A percentile compares a stretch with the other conserved stretches of the same genome.
Conservation (phyloP, 2,888 invertebrate species). For the Marronus borbonicus region DNA sequence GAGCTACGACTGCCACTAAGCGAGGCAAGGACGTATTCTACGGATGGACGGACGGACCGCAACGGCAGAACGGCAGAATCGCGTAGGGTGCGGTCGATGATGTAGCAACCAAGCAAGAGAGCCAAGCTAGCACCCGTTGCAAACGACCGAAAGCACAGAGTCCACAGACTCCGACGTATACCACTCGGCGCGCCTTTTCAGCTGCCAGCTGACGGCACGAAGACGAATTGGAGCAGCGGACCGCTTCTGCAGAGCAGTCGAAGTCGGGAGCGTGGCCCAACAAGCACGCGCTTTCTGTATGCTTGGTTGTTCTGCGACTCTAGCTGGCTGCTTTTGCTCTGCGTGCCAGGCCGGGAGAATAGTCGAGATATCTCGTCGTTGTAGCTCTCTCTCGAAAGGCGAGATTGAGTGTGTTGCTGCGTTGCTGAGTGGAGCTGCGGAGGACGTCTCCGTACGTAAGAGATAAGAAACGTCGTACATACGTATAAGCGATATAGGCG, state of each 20-base stretch:
- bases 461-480: not conserved
- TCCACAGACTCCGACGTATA: conserved; percentile 42
- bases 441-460: not conserved
- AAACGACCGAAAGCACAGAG: not conserved
- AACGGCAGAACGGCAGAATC: conserved; percentile 1
- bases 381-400: not conserved
- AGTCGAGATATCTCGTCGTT: not conserved
- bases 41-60: not conserved
- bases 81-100: conserved; percentile 57
- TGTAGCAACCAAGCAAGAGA: conserved; percentile 40
- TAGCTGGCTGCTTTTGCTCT: conserved; percentile 13
- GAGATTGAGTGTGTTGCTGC: not conserved
- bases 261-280: conserved; percentile 50
- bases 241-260: conserved; percentile 56
- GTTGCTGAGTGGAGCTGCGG: not conserved
- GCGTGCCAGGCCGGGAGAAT: not conserved
- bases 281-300: conserved; percentile 53
- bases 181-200: conserved; percentile 50
- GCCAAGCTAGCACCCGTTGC: not conserved
- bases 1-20: not conserved
- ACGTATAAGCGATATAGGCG: not conserved
- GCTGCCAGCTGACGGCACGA: conserved; percentile 57
- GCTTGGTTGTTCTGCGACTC: conserved; percentile 24
- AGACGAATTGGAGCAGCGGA: conserved; percentile 55
- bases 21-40: not conserved